These are phyloP conservation scores for Willowsia nigromaculata DNA, from an alignment of 2,888 invertebrate genomes.

Conservation along the genomic window DNA sequence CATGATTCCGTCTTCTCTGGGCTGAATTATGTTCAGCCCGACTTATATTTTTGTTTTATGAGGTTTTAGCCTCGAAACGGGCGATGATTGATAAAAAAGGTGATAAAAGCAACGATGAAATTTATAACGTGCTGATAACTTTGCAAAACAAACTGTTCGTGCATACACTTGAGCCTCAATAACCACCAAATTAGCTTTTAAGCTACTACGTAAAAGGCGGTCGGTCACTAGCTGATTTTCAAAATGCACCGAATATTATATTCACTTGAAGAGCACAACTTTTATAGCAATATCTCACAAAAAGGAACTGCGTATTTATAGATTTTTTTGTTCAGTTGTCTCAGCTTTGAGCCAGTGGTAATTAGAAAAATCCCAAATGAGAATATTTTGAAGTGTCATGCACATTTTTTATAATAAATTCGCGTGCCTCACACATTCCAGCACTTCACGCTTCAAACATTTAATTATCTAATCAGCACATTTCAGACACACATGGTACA, in stretches of 20 bases:
- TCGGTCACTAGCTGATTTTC: no score
- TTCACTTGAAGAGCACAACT: neutral
- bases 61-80: constrained; percentile 31
- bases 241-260: no score
- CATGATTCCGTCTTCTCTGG: constrained; percentile 44
- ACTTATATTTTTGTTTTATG: constrained; percentile 3
- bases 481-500: neutral
- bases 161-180: neutral
- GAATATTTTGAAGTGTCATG: neutral
- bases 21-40: constrained; percentile 8
- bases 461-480: neutral
- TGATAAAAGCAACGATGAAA: constrained; percentile 47
- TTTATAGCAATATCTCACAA: neutral
- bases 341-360: neutral
- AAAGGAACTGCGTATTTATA: neutral
- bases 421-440: neutral
- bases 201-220: no score
- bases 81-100: constrained; percentile 34
- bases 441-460: neutral
- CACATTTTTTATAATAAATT: constrained; percentile 33
- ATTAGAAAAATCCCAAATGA: neutral
- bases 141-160: constrained; percentile 52
- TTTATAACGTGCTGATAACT: constrained; percentile 57
- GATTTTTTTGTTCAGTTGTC: neutral
- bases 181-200: neutral